Evolutionary conservation across 2,797 vertebrate genomes (phyloP), one percentile per base, ranked within the genome.

Genomic region (Neosalanx taihuensis): DNA sequence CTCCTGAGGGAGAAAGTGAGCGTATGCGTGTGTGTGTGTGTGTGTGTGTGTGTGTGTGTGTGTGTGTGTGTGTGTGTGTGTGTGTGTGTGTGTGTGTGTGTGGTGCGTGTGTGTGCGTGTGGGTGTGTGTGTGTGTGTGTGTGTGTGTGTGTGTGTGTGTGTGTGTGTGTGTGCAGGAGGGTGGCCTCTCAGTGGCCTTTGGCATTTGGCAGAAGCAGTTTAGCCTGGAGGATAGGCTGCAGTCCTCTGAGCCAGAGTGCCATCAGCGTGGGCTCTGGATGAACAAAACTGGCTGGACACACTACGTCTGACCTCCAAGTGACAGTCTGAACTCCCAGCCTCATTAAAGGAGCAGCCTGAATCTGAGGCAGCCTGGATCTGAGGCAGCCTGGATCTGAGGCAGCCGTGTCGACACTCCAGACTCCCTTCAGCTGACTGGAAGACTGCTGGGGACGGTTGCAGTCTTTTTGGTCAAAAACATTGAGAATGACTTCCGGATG

Each of bases 221-320:
- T 76, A 72, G 73, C 79, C 75, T 71, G 35, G 30, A 74, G 71
- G 81, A 72, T 64, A 67, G 23, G 1, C 74, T 61, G 73, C 68
- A 76, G 62, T 18, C 20, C 73, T 75, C 75, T 5, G 6, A 23
- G 9, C n/a, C 58, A 26, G 20, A 0, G 51, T 18, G 51, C 58
- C 56, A 57, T 5, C n/a, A 23, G 3, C 10, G 6, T 29, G 58
- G 7, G 51, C 18, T 17, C 51, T 29, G 58, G 37, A 7, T 41
- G 37, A 41, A 12, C 37, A 41, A 12, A 41, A 7, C 37, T 10
- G 37, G 37, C 37, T 41, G 37, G 37, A 41, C 37, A 41, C 10
- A 63, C 62, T 65, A 67, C 58, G 62, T 80, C 30, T 87, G 87
- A 89, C 86, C 85, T 87, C 79, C 73, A 84, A 70, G 71, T 78